Base-by-base conservation (phyloP, 2,113 vertebrate genomes). In the Tamias sibiricus region DNA sequence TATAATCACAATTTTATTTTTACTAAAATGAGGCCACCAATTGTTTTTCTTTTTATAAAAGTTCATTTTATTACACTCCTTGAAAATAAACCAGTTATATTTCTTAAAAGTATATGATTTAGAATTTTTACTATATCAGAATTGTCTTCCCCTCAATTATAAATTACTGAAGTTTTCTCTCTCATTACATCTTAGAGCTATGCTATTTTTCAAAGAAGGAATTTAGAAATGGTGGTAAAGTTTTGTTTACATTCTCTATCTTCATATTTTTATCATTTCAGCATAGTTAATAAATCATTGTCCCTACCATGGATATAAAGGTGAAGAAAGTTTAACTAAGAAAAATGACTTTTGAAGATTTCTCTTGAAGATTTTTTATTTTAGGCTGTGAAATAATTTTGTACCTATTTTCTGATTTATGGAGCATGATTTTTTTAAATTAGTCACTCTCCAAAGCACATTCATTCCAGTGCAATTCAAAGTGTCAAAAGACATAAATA, bases 401-500 rank as follows among this genome's bases (percentile, higher is more conserved):
- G 24, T 74, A 94, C 11, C 24, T 75, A 24, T 77, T 84, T 40
- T 97, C 84, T 96, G 80, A 94, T 88, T 94, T 77, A 96, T 54
- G 35, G 62, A 37, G 1, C 17, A 28, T 95, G 8, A 52, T 96
- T 97, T 90, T 93, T 97, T 96, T 19, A 40, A 97, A 80, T 94
- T 54, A 87, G 79, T 96, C 90, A 11, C 30, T 64, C 95, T 96
- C 16, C 71, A 96, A 98, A 91, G 44, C 7, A 47, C 89, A 75
- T 90, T 92, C 20, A 52, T 83, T 71, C 4, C 9, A 90, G 93
- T 94, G 8, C 82, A 95, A 91, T 90, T 97, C 66, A 87, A 97
- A 97, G 95, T 94, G 84, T 97, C 79, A 94, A 77, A 94, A 90
- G 77, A 84, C 5, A 93, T 66, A 92, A 93, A 69, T 28, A 52